Evolutionary conservation across 2,113 vertebrate genomes (phyloP).

Genomic region (Laticauda laticaudata): DNA sequence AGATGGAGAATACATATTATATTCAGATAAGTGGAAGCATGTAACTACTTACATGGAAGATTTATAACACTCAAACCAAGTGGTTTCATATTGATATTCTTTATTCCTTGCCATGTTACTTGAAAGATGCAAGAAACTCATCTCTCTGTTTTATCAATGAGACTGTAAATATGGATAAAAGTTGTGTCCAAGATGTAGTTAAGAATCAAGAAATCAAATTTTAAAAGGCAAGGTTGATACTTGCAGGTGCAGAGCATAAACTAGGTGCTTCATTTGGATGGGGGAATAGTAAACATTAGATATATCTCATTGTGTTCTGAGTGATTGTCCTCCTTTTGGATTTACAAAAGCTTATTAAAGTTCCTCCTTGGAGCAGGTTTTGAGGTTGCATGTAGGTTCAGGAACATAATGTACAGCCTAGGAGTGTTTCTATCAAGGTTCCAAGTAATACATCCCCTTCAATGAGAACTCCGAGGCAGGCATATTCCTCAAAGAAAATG

Average conservation of each 20-base stretch:
- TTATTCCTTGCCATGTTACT: background rate
- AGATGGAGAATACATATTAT: slow-evolving; percentile 13
- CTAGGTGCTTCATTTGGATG: background rate
- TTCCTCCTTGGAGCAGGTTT: background rate
- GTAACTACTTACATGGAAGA: background rate
- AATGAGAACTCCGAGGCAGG: too few relatives aligned
- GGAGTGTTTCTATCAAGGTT: background rate
- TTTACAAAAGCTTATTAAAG: background rate
- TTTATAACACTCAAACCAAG: background rate
- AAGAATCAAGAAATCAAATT: background rate
- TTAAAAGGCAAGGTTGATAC: background rate
- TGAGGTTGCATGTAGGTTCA: background rate
- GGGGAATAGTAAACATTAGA: background rate
- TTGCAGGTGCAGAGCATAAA: background rate
- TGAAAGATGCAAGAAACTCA: background rate
- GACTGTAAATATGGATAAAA: background rate
- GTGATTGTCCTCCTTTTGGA: background rate
- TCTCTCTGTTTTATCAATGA: background rate
- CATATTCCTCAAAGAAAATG: too few relatives aligned
- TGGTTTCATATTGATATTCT: background rate
- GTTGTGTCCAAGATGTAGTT: background rate
- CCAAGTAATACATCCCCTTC: too few relatives aligned
- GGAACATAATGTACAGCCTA: background rate
- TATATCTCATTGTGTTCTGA: background rate
- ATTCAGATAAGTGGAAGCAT: background rate